A percentile compares a stretch with the other conserved stretches of the same genome.
Conservation (phyloP, 1,140 invertebrate genomes). For the Hylaeus volcanicus region DNA sequence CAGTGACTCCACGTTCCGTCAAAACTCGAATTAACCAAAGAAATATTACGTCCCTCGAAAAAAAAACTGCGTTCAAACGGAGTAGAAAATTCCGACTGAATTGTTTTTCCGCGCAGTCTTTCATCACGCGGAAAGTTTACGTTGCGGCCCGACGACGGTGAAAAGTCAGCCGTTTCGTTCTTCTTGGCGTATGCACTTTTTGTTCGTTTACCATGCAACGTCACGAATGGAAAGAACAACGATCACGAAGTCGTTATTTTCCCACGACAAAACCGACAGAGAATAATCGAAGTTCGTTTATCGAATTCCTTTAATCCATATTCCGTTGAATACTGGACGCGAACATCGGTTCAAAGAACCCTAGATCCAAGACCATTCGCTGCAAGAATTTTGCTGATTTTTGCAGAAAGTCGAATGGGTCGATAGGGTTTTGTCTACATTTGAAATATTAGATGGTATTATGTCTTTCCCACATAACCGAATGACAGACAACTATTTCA, state of each 20-base stretch:
- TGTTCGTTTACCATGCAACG: neutral
- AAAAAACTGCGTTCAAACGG: neutral
- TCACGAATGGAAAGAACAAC: conserved; percentile 5
- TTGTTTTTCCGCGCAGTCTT: conserved; percentile 18
- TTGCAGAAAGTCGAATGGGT: too few relatives aligned
- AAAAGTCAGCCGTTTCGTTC: conserved; percentile 23
- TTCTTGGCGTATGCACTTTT: conserved; percentile 8
- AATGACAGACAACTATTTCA: too few relatives aligned
- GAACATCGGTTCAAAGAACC: too few relatives aligned
- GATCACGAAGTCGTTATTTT: conserved; percentile 2
- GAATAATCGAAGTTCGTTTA: conserved; percentile 15
- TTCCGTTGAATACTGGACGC: too few relatives aligned
- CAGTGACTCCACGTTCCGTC: neutral
- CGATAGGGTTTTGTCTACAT: too few relatives aligned
- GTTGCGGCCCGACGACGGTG: neutral
- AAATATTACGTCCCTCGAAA: neutral
- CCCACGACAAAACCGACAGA: neutral
- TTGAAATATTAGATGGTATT: too few relatives aligned
- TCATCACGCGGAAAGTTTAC: conserved; percentile 20
- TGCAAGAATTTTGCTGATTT: too few relatives aligned
- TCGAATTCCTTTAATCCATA: neutral
- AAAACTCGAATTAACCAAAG: neutral
- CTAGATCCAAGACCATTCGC: too few relatives aligned
- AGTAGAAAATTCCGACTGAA: conserved; percentile 6
- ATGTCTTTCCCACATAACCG: too few relatives aligned